Percentiles rank a stretch among this genome's conserved stretches.
Evolutionary conservation across 1,140 invertebrate species (phyloP).

Genomic region (Pseudoatta argentina): DNA sequence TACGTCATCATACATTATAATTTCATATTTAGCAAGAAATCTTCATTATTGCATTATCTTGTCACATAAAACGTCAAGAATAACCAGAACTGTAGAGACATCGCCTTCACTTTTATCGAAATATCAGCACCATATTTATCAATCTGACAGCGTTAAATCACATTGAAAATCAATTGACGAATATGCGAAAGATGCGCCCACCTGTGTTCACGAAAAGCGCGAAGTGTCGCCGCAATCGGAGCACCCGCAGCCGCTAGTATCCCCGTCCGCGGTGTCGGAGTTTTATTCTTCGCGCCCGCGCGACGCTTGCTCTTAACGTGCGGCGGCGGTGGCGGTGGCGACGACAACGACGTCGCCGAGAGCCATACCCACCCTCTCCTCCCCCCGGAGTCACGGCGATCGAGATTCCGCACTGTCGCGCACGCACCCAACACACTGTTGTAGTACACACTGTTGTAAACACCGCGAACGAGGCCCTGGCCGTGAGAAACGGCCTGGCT

Average conservation of each 20-base stretch:
- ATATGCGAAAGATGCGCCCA: constrained; percentile 18
- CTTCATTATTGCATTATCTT: background rate
- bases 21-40: background rate
- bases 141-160: background rate
- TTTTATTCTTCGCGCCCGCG: constrained; percentile 63
- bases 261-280: constrained; percentile 56
- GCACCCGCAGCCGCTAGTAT: constrained; percentile 16
- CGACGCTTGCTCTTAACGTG: constrained; percentile 18
- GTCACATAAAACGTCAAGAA: background rate
- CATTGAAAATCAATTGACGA: background rate
- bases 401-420: constrained; percentile 26
- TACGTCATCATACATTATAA: background rate
- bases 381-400: background rate
- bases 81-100: too few species aligned
- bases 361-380: background rate
- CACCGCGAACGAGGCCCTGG: constrained; percentile 19
- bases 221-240: constrained; percentile 37
- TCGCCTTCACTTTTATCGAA: background rate
- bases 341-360: constrained; percentile 29
- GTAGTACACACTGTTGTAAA: constrained; percentile 66
- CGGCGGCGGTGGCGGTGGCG: background rate
- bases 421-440: constrained; percentile 39
- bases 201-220: constrained; percentile 33
- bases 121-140: background rate
- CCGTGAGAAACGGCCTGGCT: background rate